phyloP scores from a whole-genome alignment of 1,140 invertebrate species.

The Bombus breviceps region DNA sequence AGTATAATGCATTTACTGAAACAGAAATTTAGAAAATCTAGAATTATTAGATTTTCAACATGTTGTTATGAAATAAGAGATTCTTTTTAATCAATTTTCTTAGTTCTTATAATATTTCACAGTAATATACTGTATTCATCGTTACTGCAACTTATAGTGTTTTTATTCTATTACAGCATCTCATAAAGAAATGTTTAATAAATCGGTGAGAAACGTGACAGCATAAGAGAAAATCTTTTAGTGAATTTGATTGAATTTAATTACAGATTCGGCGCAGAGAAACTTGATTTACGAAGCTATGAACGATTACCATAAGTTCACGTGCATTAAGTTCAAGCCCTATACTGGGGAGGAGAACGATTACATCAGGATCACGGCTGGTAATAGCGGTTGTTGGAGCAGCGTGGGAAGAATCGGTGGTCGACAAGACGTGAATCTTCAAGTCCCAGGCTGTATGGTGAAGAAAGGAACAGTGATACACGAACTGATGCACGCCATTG shows the following conservation, averaged over 20 bases:
- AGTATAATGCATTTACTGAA: too few relatives aligned
- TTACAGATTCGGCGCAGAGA: conserved; percentile 80
- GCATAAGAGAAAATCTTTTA: too few relatives aligned
- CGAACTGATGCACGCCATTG: conserved; percentile 93
- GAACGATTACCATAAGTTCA: conserved; percentile 87
- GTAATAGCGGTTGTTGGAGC: conserved; percentile 91
- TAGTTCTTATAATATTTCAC: too few relatives aligned
- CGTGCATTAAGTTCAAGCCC: conserved; percentile 89
- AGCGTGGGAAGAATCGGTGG: conserved; percentile 89
- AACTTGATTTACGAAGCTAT: conserved; percentile 86
- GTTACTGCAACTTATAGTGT: too few relatives aligned
- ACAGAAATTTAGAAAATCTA: too few relatives aligned
- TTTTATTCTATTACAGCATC: neutral
- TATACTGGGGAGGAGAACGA: conserved; percentile 84
- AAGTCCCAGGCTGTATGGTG: conserved; percentile 88
- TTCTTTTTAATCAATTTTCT: too few relatives aligned
- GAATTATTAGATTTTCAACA: too few relatives aligned
- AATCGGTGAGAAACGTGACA: neutral
- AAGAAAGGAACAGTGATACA: conserved; percentile 91
- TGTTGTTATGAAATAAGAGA: too few relatives aligned
- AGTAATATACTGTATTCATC: too few relatives aligned
- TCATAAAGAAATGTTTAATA: neutral
- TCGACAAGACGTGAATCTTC: conserved; percentile 88
- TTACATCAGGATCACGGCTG: conserved; percentile 87
- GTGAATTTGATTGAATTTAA: neutral